Base-by-base conservation (phyloP, 2,797 vertebrate species). In the Cygnus olor region DNA sequence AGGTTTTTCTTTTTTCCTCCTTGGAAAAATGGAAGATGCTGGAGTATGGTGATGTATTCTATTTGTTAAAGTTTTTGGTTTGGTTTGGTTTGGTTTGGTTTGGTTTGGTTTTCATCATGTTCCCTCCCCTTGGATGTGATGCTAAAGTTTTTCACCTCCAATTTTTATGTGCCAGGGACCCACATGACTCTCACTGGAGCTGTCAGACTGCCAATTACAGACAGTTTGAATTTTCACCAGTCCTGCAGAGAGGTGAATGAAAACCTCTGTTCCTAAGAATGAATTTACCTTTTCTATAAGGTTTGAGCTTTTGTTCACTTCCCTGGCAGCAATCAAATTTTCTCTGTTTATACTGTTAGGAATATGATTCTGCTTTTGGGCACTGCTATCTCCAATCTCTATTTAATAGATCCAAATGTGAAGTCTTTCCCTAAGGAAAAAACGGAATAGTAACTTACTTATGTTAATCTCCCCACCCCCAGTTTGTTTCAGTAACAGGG, bases 91-190 rank as follows among this genome's bases (percentile, higher is more conserved):
- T 22, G 22, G 12, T 24, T 49, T 49, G 49, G 22, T 25, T 51
- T 25, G 49, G 24, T 25, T 51, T 25, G 24, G 2, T 51, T 6
- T 85, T 83, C 58, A 65, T 74, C 38, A 25, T 9, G 18, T 80
- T 1, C 2, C 3, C 8, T 80, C 14, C n/a, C 10, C 32, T 63
- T 0, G 0, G n/a, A 61, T 13, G 2, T 30, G 12, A 68, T 76
- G 11, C 4, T 76, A 65, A 64, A 32, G 1, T 38, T 64, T 81
- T 79, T 84, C 19, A 28, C 17, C 7, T 69, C 49, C 11, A 57
- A 1, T 28, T 65, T 11, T 38, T 60, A 36, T 12, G 30, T 47
- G 73, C 16, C 53, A 65, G 32, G 8, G 16, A 79, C 30, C 32
- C 51, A 81, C 77, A 63, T 1, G 1, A 44, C 19, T 60, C 38